Evolutionary conservation across 2,797 vertebrate genomes (phyloP), one percentile per base, ranked within the genome.

Genomic region (Cephalopachus bancanus): DNA sequence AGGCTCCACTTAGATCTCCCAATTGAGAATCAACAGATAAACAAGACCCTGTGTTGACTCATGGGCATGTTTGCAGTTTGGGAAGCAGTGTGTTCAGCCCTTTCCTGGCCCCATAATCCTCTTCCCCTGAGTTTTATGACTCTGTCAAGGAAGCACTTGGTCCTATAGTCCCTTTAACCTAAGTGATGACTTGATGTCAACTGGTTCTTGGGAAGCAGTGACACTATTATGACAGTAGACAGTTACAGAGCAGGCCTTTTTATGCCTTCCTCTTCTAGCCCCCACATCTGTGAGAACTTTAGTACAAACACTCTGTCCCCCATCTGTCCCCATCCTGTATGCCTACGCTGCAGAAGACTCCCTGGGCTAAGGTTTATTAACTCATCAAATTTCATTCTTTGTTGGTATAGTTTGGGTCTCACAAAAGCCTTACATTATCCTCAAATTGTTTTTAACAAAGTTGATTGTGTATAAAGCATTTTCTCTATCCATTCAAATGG

Each of bases 291-390:
- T 16, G 72, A 78, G 59, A 83, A 57, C 44, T 87, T 91, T 15
- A 69, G 24, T 15, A 44, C 3, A 24, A 71, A 33, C 7, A 6
- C 26, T 67, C 20, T 14, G 14, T 19, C 1, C 10, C 10, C 17
- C 3, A 2, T 16, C 9, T 33, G 11, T 2, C 37, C 16, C 30
- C 3, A 9, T 15, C 11, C 62, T 28, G 8, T 4, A 9, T 1
- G 59, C 64, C 19, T 51, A 22, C 33, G 9, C 10, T 20, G 8
- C 8, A 55, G 59, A 62, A 65, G n/a, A 57, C 9, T 37, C 30
- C 6, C 30, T 17, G 44, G 37, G 33, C 30, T 62, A 53, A 72
- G 16, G 8, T 79, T 92, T 84, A 89, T 79, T 49, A 67, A 80
- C 12, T 24, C 37, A 57, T 14, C 12, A 15, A 3, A 24, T 65